Conservation (phyloP, 2,113 vertebrate species). For the Struthio camelus region DNA sequence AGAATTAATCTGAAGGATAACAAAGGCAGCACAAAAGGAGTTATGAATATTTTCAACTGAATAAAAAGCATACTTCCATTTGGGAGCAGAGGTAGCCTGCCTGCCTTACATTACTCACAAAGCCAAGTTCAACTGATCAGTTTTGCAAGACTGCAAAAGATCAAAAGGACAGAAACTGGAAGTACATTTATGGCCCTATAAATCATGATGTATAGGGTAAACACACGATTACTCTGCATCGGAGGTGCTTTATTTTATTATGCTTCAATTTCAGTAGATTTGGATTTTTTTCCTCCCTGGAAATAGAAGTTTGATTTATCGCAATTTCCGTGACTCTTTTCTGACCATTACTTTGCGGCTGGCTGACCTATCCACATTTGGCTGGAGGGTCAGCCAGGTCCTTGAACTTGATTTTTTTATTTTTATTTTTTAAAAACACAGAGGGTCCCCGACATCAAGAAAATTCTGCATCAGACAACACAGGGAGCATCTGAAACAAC, state of each 20-base stretch:
- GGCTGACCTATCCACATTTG: neutral
- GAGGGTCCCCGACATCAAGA: neutral
- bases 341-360: neutral
- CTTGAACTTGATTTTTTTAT: neutral
- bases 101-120: constrained; percentile 6
- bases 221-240: constrained; percentile 25
- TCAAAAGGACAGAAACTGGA: constrained; percentile 28
- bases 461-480: neutral
- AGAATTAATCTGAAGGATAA: neutral
- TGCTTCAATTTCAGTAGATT: constrained; percentile 11
- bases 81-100: neutral
- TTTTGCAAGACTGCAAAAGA: constrained; percentile 16
- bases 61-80: neutral
- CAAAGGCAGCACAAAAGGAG: neutral
- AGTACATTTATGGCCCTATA: constrained; percentile 38
- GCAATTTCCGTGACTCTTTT: neutral
- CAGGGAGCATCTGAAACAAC: neutral
- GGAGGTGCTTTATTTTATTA: constrained; percentile 37
- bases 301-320: neutral
- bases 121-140: neutral
- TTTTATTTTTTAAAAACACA: neutral
- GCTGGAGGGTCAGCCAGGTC: neutral
- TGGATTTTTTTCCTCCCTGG: neutral
- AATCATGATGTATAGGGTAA: constrained; percentile 19
- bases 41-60: constrained; percentile 42